phyloP scores from a whole-genome alignment of 2,888 invertebrate species.

The Pilophorus perplexus region DNA sequence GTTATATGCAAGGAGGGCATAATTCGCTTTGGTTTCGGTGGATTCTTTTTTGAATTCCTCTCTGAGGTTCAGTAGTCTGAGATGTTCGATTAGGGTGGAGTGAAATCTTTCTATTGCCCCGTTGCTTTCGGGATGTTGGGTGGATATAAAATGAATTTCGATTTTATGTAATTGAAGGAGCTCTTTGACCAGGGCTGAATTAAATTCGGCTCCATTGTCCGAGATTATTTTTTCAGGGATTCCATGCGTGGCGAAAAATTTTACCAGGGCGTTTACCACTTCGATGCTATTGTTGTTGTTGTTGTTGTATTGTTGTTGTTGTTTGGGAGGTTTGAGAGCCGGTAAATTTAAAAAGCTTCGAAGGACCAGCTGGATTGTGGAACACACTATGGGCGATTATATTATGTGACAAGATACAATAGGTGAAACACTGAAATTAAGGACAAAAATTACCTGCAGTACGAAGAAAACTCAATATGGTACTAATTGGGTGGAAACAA shows the following conservation, averaged over 20 bases:
- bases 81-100: constrained; percentile 28
- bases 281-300: constrained; percentile 20
- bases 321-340: too few relatives aligned
- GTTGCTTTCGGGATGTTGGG: constrained; percentile 29
- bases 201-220: constrained; percentile 37
- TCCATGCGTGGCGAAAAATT: constrained; percentile 15
- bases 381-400: too few relatives aligned
- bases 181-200: constrained; percentile 24
- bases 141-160: constrained; percentile 28
- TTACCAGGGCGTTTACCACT: constrained; percentile 21
- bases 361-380: too few relatives aligned
- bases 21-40: constrained; percentile 6
- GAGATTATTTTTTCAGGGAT: constrained; percentile 13
- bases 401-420: too few relatives aligned
- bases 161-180: constrained; percentile 26
- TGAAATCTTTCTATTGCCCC: constrained; percentile 32
- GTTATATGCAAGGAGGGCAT: constrained; percentile 36
- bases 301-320: too few relatives aligned
- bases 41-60: constrained; percentile 4
- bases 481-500: too few relatives aligned
- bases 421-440: too few relatives aligned
- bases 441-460: too few relatives aligned
- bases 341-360: too few relatives aligned
- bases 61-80: constrained; percentile 18
- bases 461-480: too few relatives aligned